A percentile compares a stretch with the other conserved stretches of the same genome.
These are phyloP conservation scores for Bucorvus abyssinicus DNA, from an alignment of 2,797 vertebrate species.

Conservation along the genomic window DNA sequence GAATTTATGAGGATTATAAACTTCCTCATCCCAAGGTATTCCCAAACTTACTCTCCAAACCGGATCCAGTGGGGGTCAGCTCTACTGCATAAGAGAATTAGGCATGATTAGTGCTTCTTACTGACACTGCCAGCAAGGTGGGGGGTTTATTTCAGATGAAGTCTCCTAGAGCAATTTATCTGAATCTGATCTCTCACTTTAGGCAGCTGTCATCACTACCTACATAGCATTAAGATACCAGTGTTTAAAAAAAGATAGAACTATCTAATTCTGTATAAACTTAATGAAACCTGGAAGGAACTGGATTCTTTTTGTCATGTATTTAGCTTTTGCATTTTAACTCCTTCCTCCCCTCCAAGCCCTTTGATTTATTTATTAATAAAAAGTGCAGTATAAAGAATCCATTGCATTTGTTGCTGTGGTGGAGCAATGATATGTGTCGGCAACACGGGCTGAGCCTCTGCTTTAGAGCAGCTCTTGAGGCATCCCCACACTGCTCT, in stretches of 20 bases:
- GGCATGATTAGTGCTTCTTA: not conserved
- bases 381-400: not conserved
- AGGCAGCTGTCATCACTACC: constrained; percentile 33
- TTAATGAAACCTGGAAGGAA: not conserved
- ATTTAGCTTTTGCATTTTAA: not conserved
- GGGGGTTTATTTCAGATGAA: not conserved
- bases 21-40: not conserved
- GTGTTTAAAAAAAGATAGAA: not conserved
- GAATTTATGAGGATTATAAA: not conserved
- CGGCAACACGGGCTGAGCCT: not conserved
- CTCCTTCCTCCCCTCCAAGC: not conserved
- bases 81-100: not conserved
- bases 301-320: not conserved
- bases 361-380: not conserved
- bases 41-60: not conserved
- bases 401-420: not conserved
- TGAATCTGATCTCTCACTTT: not conserved
- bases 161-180: not conserved
- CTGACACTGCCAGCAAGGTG: not conserved
- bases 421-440: accelerated
- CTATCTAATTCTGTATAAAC: not conserved
- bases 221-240: not conserved
- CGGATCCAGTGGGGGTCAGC: not conserved
- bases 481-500: not conserved
- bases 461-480: not conserved